A percentile compares a stretch with the other conserved stretches of the same genome.
Conservation (phyloP, 2,113 vertebrate species). For the Pedionomus torquatus region DNA sequence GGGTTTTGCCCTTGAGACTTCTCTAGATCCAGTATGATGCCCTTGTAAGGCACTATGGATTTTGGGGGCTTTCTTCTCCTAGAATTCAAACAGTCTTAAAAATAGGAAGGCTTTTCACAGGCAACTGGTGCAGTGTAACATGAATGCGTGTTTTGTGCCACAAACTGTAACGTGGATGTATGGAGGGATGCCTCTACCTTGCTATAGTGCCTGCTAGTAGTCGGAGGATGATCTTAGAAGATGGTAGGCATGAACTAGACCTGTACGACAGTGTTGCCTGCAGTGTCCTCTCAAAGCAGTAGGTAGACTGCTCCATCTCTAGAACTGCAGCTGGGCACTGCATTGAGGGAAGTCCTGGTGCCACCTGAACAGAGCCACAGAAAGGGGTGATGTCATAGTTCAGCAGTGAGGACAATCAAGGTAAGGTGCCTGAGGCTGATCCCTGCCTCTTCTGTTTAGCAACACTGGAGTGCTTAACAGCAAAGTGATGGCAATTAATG, state of each 20-base stretch:
- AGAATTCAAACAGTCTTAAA: not conserved
- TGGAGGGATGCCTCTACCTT: not conserved
- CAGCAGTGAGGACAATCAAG: accelerated
- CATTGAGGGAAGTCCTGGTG: not conserved
- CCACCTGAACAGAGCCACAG: not conserved
- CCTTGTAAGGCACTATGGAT: not conserved
- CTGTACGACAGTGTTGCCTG: not conserved
- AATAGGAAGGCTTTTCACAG: not conserved
- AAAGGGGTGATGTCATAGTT: not conserved
- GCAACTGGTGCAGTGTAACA: accelerated
- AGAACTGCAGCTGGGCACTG: not conserved
- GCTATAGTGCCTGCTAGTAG: not conserved
- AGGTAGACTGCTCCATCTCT: not conserved
- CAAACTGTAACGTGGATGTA: accelerated
- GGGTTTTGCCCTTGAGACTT: not conserved
- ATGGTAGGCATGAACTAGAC: not conserved
- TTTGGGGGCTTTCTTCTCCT: not conserved
- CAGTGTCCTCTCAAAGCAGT: not conserved
- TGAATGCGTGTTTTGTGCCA: accelerated
- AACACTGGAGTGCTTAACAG: not conserved
- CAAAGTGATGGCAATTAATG: not conserved
- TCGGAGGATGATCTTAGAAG: not conserved
- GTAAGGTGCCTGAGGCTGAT: not conserved
- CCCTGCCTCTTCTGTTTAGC: not conserved
- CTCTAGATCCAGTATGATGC: not conserved